phyloP scores from a whole-genome alignment of 2,797 vertebrate genomes.

The Channa striata region DNA sequence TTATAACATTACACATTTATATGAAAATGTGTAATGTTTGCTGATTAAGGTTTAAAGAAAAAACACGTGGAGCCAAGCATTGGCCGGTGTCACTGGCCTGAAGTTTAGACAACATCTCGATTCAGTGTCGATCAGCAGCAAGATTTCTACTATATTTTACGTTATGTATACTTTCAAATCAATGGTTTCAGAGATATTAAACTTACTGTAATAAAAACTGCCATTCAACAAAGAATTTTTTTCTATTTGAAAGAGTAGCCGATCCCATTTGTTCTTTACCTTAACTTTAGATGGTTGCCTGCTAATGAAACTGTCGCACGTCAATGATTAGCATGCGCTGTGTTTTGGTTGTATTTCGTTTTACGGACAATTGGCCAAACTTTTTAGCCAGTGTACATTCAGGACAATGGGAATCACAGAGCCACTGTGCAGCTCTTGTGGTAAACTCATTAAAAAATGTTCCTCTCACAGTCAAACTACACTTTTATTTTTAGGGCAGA shows the following conservation, averaged over 20 bases:
- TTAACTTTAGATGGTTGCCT: no score
- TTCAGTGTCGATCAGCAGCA: neutral
- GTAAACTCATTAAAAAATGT: neutral
- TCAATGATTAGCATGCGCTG: neutral
- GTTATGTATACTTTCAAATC: no score
- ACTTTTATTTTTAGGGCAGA: neutral
- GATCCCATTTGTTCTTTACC: no score
- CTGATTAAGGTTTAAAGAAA: neutral
- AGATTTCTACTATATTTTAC: no score
- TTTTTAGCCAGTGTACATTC: neutral
- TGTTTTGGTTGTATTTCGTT: neutral
- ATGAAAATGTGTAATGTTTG: no score
- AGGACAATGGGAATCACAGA: neutral
- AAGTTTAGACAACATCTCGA: neutral
- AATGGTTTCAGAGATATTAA: no score
- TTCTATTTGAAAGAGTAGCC: no score
- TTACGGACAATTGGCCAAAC: no score
- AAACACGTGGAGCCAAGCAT: neutral
- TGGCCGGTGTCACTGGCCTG: neutral
- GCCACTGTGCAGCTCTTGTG: neutral
- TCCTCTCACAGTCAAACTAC: neutral
- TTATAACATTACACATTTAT: no score
- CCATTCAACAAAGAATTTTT: no score
- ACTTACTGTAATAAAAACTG: no score
- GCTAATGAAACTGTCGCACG: no score